Evolutionary conservation across 2,888 invertebrate species (phyloP), one percentile per base, ranked within the genome.

Genomic region (Odontocolon sp.): DNA sequence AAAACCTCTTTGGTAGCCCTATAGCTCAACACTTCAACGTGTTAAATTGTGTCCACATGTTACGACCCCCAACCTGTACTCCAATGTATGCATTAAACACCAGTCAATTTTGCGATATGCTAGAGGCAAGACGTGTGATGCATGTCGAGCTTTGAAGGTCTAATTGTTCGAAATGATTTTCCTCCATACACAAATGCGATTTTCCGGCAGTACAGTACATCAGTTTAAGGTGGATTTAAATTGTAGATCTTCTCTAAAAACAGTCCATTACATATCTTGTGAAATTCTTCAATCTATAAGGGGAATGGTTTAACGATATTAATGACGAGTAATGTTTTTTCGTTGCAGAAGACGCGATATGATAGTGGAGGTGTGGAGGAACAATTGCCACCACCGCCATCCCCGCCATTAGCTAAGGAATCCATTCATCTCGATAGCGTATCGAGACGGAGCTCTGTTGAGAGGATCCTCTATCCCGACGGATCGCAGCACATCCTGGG

Each of bases 321-420:
- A 47, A 40, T 36, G 28, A 69, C n/a, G 28, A 26, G 8, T 47
- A 3, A 78, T 72, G 26, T 72, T 42, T 71, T 76, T 75, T 85
- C 82, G 70, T 91, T 91, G 18, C 90, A 93, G 93, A 92, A 92
- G 87, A 90, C 92, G 50, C 91, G 92, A 68, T 92, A 91, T 85
- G 88, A 88, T 45, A 89, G 89, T 18, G 84, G 81, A 14, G 87
- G 85, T 56, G 92, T 91, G 72, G 92, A 92, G 70, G 92, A 92
- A 81, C 91, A 92, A 84, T 91, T 92, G 54, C 92, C 92, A 31
- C 92, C 92, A 2, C 91, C 92, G 26, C 92, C 93, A n/a, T 92
- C 92, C 28, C 92, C 92, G 18, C 91, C 90, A 0, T 86, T 85
- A 45, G 77, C 88, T 57, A 90, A 90, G 77, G 90, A 91, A 63